Percentiles rank a stretch among this genome's conserved stretches.
phyloP scores from a whole-genome alignment of 2,888 invertebrate species.

The Thecophora atra region DNA sequence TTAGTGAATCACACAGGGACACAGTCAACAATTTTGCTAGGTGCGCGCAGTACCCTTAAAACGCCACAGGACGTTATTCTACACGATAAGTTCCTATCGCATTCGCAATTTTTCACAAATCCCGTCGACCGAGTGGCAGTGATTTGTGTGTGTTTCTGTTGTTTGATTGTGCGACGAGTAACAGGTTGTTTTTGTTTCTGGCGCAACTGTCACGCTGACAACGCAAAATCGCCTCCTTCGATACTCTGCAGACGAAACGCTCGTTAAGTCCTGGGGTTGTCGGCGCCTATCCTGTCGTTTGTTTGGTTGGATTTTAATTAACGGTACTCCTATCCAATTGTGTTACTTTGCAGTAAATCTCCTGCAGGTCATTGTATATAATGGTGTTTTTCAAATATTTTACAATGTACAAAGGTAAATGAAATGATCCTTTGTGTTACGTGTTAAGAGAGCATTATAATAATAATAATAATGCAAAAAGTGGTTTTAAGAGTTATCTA shows the following conservation, averaged over 20 bases:
- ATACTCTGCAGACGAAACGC: conserved; percentile 28
- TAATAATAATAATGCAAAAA: not conserved
- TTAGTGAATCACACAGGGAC: conserved; percentile 18
- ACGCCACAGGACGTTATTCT: conserved; percentile 1
- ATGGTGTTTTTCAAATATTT: too few species aligned
- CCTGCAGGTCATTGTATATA: too few species aligned
- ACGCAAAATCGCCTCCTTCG: conserved; percentile 22
- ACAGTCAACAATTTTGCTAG: not conserved
- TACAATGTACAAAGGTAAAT: not conserved
- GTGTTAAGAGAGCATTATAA: conserved; percentile 2
- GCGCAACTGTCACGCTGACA: conserved; percentile 30
- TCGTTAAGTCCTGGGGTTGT: conserved; percentile 40
- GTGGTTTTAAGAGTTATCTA: not conserved
- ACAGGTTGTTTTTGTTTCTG: conserved; percentile 2
- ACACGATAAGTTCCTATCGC: not conserved
- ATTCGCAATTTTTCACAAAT: conserved; percentile 33
- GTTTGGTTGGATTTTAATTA: conserved; percentile 42
- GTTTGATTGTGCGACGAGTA: not conserved
- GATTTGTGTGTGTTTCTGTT: not conserved
- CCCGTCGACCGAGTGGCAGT: not conserved
- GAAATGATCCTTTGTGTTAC: not conserved
- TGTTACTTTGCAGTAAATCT: not conserved
- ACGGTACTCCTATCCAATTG: not conserved
- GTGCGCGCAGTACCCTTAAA: conserved; percentile 12
- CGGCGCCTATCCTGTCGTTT: conserved; percentile 44